Percentiles rank a stretch among this genome's conserved stretches.
Evolutionary conservation across 35 echinoderm and acorn worm genomes (phyloP).

Genomic region (Heliocidaris tuberculata): DNA sequence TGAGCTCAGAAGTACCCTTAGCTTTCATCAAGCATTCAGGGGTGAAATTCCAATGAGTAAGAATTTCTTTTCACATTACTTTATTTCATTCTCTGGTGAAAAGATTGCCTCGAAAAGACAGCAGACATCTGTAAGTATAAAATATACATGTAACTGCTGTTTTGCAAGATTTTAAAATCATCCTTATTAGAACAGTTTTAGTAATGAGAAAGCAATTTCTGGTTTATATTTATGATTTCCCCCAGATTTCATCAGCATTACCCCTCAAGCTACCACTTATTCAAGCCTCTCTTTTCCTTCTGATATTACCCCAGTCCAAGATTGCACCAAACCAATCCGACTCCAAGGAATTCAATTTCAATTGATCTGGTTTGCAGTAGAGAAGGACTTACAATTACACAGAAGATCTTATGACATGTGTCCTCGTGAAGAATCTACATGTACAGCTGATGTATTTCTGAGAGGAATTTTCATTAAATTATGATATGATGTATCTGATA

Average conservation of each 20-base stretch:
- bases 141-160: too few relatives aligned
- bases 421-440: not conserved
- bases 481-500: not conserved
- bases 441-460: slow-evolving; percentile 7
- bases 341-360: slow-evolving; percentile 3
- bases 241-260: not conserved
- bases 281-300: not conserved
- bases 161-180: too few relatives aligned
- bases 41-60: too few relatives aligned
- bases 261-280: not conserved
- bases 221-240: not conserved
- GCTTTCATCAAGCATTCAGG: too few relatives aligned
- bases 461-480: not conserved
- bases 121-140: too few relatives aligned
- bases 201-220: too few relatives aligned
- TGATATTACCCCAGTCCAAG: not conserved
- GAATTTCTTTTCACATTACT: too few relatives aligned
- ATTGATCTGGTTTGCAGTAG: not conserved
- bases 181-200: too few relatives aligned
- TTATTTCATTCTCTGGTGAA: too few relatives aligned
- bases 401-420: not conserved
- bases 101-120: too few relatives aligned
- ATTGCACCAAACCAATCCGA: not conserved
- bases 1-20: too few relatives aligned
- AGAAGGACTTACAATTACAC: not conserved